Evolutionary conservation across 2,113 vertebrate species (phyloP).

Genomic region (Mandrillus leucophaeus): DNA sequence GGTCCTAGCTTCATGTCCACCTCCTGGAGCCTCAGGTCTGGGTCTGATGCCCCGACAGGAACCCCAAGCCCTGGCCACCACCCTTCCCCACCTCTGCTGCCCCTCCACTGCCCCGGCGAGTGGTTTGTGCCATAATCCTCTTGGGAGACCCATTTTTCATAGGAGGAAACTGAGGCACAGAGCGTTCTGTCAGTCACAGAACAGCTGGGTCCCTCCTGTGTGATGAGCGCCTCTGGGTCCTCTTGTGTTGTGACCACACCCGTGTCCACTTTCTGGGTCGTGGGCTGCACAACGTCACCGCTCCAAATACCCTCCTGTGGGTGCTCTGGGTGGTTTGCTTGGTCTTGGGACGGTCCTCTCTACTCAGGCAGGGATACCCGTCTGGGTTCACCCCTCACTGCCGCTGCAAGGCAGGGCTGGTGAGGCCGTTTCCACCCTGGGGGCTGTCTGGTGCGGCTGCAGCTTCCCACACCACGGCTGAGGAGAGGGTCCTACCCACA

Average conservation of each 20-base stretch:
- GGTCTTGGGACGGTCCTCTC: neutral
- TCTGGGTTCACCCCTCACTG: neutral
- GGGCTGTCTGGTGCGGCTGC: no score
- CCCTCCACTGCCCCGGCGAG: neutral
- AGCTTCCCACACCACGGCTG: no score
- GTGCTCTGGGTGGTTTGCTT: no score
- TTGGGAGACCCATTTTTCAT: neutral
- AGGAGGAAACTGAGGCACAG: neutral
- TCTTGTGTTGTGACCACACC: neutral
- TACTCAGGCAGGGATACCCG: neutral
- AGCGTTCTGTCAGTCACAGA: neutral
- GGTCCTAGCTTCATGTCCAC: no score
- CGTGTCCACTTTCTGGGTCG: neutral
- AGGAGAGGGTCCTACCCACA: no score
- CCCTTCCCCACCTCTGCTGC: neutral
- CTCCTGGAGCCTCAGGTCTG: neutral
- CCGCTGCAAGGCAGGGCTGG: no score
- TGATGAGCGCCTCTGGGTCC: no score
- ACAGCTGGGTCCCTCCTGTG: neutral
- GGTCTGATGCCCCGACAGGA: neutral
- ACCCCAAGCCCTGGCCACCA: rapidly evolving
- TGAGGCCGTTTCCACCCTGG: no score
- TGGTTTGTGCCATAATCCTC: neutral
- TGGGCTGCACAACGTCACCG: neutral
- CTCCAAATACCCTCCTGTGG: neutral